Conservation (phyloP, 2,888 invertebrate species). For the Chrysina gloriosa region DNA sequence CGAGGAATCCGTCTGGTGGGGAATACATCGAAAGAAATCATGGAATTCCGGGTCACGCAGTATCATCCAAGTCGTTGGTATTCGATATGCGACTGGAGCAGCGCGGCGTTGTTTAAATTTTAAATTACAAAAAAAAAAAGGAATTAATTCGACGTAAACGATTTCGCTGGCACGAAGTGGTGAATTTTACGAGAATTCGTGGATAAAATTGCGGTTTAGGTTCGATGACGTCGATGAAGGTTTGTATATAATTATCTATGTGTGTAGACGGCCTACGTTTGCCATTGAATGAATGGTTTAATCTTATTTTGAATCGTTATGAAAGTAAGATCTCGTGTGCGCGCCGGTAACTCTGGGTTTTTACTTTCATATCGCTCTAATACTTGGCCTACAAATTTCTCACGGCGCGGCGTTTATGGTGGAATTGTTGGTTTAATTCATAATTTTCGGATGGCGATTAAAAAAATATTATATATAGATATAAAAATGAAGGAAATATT, state of each 20-base stretch:
- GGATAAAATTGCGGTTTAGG: neutral
- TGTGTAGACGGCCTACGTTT: no score
- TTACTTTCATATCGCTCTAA: constrained; percentile 6
- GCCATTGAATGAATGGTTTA: neutral
- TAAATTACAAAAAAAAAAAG: neutral
- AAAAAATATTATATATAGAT: no score
- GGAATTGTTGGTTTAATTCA: no score
- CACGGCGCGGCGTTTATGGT: no score
- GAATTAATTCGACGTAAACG: neutral
- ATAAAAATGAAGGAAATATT: no score
- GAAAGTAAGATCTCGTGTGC: constrained; percentile 14
- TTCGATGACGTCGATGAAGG: neutral
- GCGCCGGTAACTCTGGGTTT: neutral
- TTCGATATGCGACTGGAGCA: neutral
- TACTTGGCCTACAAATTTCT: constrained; percentile 9
- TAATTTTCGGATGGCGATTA: no score
- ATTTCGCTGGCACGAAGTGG: constrained; percentile 7
- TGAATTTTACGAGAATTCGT: neutral
- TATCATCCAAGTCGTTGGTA: constrained; percentile 8
- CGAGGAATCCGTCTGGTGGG: constrained; percentile 24
- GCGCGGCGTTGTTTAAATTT: neutral
- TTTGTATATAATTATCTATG: neutral
- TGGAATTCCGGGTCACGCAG: constrained; percentile 24
- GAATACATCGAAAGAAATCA: constrained; percentile 34
- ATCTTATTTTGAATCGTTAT: neutral